phyloP scores from a whole-genome alignment of 2,888 invertebrate genomes.

The Hecatera dysodea region DNA sequence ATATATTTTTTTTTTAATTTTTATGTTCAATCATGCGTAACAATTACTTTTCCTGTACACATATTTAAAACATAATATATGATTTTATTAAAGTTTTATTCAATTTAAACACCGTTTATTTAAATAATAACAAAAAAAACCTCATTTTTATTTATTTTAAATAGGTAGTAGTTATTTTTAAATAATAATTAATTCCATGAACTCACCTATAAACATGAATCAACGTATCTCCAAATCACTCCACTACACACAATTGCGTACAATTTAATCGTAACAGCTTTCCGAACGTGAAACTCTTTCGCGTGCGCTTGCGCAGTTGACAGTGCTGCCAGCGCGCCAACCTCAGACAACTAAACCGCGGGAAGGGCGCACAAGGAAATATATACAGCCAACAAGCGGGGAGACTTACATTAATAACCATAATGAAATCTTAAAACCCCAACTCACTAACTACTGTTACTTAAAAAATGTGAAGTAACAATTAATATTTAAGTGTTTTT shows the following conservation, averaged over 20 bases:
- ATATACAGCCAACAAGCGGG: slow-evolving; percentile 75
- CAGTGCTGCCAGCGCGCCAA: slow-evolving; percentile 65
- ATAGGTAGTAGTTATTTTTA: too few relatives aligned
- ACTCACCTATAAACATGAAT: slow-evolving; percentile 42
- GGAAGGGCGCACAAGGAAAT: slow-evolving; percentile 76
- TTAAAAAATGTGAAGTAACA: background rate
- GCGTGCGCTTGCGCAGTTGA: slow-evolving; percentile 71
- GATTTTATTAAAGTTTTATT: background rate
- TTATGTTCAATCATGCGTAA: too few relatives aligned
- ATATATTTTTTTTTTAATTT: background rate
- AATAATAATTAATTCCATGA: background rate
- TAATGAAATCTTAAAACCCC: slow-evolving; percentile 26
- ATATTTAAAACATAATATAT: background rate
- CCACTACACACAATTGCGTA: slow-evolving; percentile 45
- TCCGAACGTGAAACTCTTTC: slow-evolving; percentile 46
- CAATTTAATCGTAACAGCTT: slow-evolving; percentile 44
- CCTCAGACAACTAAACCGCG: slow-evolving; percentile 75
- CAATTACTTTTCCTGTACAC: background rate
- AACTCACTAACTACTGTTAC: background rate
- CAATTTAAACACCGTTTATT: background rate
- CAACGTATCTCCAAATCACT: slow-evolving; percentile 45
- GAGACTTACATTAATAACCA: slow-evolving; percentile 60
- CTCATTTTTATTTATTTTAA: too few relatives aligned
- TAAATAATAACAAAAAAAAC: background rate
- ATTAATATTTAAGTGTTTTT: background rate